Percentiles rank a stretch among this genome's conserved stretches.
Evolutionary conservation across 2,888 invertebrate genomes (phyloP).

Genomic region (Dysmachus trigonus): DNA sequence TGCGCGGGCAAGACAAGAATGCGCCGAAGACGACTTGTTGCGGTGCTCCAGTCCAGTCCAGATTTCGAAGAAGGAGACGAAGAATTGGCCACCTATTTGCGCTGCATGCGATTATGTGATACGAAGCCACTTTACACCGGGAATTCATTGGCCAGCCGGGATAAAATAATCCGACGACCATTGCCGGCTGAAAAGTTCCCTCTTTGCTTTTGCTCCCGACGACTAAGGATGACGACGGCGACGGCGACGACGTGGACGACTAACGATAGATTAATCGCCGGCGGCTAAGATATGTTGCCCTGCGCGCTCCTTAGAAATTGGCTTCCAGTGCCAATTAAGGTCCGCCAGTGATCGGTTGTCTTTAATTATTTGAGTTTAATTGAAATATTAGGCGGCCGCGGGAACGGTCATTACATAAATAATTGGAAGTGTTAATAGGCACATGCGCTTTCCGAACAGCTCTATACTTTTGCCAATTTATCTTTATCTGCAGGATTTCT

Average conservation of each 20-base stretch:
- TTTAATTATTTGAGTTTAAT: slow-evolving; percentile 18
- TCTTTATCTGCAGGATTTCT: not conserved
- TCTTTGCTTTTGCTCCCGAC: not conserved
- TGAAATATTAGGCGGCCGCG: slow-evolving; percentile 13
- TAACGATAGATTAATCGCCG: slow-evolving; percentile 24
- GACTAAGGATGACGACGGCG: not conserved
- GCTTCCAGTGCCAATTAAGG: not conserved
- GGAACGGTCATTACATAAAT: not conserved
- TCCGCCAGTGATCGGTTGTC: not conserved
- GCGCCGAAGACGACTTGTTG: not conserved
- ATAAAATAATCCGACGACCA: slow-evolving; percentile 9
- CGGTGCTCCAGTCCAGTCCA: not conserved
- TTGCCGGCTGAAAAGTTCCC: not conserved
- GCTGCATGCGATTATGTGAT: slow-evolving; percentile 10
- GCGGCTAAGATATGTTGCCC: not conserved
- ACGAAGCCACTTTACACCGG: slow-evolving; percentile 13
- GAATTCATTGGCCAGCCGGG: slow-evolving; percentile 33
- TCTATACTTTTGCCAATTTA: not conserved
- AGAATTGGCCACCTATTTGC: not conserved
- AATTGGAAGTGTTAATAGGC: not conserved
- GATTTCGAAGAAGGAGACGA: not conserved
- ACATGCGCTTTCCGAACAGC: not conserved
- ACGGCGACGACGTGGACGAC: not conserved
- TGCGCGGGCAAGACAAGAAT: not conserved
- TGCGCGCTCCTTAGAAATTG: not conserved